Base-by-base conservation (phyloP, 64 coral and sea anemone genomes). In the Actinia tenebrosa region DNA sequence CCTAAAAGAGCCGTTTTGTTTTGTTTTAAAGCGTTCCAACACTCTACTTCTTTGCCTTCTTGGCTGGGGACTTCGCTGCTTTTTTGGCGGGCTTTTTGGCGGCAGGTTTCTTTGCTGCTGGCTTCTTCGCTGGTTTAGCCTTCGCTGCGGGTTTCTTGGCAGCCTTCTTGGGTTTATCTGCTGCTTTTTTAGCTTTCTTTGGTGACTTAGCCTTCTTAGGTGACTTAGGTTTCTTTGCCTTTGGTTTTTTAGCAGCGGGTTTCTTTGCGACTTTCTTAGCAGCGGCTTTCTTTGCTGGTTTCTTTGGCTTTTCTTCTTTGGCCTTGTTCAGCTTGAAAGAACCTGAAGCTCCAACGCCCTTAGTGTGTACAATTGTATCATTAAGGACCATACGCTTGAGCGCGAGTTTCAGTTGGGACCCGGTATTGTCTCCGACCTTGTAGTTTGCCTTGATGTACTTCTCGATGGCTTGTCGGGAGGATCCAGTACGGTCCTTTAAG, bases 371-470 rank as follows among this genome's bases (percentile, higher is more conserved):
- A 43, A 79, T 17, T 5, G 7, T 43, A 61, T 37, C 77, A 4
- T 79, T 72, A 5, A 7, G 27, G 3, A 53, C 27, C 62, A 58
- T 56, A 22, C 78, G 42, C 25, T 81, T 88, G 26, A 88, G 77
- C 20, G 87, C 53, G 9, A 79, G n/a, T 75, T 54, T 88, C 16
- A 88, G 42, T 45, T 64, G 78, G 18, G 77, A 1, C 3, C 16
- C 13, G 7, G 1, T 6, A 30, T 46, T 60, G 25, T 88, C 58
- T 7, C 45, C 56, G 14, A 88, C 87, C 87, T 44, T 60, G 77
- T 88, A 88, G 87, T 88, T 88, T 1, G 87, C 87, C 77, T 63
- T 88, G 78, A 88, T 88, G 59, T 88, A 88, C 47, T 88, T 88
- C 37, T 46, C 87, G 30, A 88, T 88, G 77, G 87, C 87, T 88